phyloP scores from a whole-genome alignment of 2,797 vertebrate species.

The Brachyalestes nurse region DNA sequence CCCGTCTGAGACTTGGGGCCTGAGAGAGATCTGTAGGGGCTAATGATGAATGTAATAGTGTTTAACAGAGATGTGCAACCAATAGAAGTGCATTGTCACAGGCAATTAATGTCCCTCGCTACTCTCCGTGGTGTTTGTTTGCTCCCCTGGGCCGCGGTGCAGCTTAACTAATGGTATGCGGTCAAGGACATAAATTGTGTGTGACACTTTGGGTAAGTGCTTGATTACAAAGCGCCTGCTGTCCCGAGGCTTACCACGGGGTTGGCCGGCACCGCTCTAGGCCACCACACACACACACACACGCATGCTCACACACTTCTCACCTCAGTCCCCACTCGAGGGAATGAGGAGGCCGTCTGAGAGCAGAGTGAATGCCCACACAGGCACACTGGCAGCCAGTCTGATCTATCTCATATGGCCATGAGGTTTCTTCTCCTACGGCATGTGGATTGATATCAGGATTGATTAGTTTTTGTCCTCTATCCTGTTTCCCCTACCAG shows the following conservation, averaged over 20 bases:
- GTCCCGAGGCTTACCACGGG: constrained; percentile 21
- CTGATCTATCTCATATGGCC: background rate
- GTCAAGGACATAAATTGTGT: constrained; percentile 80
- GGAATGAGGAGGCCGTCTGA: background rate
- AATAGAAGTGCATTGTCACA: constrained; percentile 78
- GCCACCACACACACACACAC: constrained; percentile 36
- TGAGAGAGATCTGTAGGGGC: constrained; percentile 69
- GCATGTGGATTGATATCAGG: background rate
- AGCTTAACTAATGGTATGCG: constrained; percentile 85
- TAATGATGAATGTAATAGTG: constrained; percentile 79
- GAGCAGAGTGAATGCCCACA: background rate
- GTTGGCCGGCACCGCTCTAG: constrained; percentile 57
- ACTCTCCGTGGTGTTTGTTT: constrained; percentile 76
- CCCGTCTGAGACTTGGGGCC: constrained; percentile 42
- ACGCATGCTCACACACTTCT: constrained; percentile 36
- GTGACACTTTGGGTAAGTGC: constrained; percentile 81
- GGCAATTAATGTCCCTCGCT: constrained; percentile 80
- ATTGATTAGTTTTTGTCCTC: background rate
- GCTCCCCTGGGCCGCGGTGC: constrained; percentile 68
- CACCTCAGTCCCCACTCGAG: constrained; percentile 41
- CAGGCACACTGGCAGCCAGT: background rate
- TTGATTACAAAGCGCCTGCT: constrained; percentile 74
- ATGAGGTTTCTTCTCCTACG: background rate
- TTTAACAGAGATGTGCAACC: constrained; percentile 82
- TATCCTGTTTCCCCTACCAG: background rate